Evolutionary conservation across 2,113 vertebrate genomes (phyloP), one percentile per base, ranked within the genome.

Genomic region (Gymnocephalus cernua): DNA sequence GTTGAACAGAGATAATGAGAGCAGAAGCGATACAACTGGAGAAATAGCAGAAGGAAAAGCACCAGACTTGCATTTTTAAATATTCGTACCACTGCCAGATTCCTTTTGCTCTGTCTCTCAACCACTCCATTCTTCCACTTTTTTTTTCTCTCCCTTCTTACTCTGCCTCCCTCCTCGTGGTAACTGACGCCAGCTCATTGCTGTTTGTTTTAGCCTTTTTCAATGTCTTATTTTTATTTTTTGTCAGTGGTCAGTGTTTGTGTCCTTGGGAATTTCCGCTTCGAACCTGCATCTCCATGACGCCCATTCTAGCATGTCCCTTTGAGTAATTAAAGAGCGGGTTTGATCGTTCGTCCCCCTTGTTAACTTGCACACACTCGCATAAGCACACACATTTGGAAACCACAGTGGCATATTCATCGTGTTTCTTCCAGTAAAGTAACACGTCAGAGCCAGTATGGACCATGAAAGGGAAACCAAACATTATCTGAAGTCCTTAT

Each of bases 131-230:
- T 54, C 83, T 65, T 85, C 51, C 61, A 50, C 83, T 32, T 73
- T n/a, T 84, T 84, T 32, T 75, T 68, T 54, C 57, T 68, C 54
- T 79, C 54, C 44, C 64, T 72, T 74, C 73, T 74, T 41, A 63
- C 85, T 84, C 71, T 35, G 53, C 80, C 80, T 64, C 84, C 59
- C 77, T 86, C 84, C 77, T 68, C 59, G 77, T 64, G 89, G 79
- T 91, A 79, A 88, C 85, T 89, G 92, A 95, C 93, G 90, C 90
- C 93, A 95, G 93, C 94, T 94, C 88, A 80, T 94, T 86, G 95
- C 94, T 95, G 94, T 94, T 94, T 93, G 90, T 83, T 94, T 93
- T 94, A 91, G 88, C 86, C 74, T 91, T 92, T 94, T 91, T 91
- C 83, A 88, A 88, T 74, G 90, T 91, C 62, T 67, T 91, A 68